Base-by-base conservation (phyloP, 1,140 invertebrate species). In the Spodoptera frugiperda region DNA sequence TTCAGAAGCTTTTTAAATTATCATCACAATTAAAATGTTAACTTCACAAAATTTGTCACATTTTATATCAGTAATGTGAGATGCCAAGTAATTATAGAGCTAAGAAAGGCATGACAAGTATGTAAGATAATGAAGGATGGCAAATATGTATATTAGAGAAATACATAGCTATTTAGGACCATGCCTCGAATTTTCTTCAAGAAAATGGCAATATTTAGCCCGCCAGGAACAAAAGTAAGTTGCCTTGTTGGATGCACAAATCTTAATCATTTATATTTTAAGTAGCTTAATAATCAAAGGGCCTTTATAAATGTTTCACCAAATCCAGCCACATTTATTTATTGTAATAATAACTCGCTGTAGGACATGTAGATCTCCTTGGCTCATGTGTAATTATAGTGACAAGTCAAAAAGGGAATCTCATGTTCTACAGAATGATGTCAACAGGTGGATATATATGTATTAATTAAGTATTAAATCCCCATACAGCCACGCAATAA, bases 1-100 rank as follows among this genome's bases (percentile, higher is more conserved):
- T 59, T 73, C 65, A 74, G 77, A 79, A 70, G 76, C 77, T 77
- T 81, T 81, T 51, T 59, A 70, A 80, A 54, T 53, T 82, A 67
- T 75, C 82, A 83, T 84, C 82, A 84, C 80, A 82, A 80, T 61
- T 54, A 55, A 67, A 57, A 68, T 74, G 15, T 48, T 61, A 48
- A 68, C 39, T 81, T 78, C 57, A 82, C 78, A 80, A 82, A 39
- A 15, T 67, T 57, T 17, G 70, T 80, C 63, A 70, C 65, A 77
- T 67, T 61, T 49, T 76, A 76, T 67, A 61, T 61, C 1, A 75
- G 25, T 25, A 61, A 51, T 68, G 48, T 68, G 46, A 21, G 25
- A 51, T 17, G 57, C n/a, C 57, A 44, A 61, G 15, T 44, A 39
- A 63, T n/a, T 11, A 57, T 57, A 30, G 54, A 14, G 15, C 10